These are phyloP conservation scores for Calliopum simillimum DNA, from an alignment of 2,888 invertebrate genomes.

Conservation along the genomic window DNA sequence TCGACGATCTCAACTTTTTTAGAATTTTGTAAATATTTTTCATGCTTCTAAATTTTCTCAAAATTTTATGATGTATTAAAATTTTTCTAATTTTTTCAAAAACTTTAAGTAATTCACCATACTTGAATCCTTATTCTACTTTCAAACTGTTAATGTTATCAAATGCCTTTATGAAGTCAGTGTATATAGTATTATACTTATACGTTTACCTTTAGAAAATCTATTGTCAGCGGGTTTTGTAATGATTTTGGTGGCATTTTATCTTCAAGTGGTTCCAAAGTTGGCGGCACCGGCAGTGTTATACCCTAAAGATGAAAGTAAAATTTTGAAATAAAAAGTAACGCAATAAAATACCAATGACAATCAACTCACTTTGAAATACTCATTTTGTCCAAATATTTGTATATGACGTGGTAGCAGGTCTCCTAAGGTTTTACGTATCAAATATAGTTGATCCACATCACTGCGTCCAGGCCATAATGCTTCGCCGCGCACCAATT, in stretches of 20 bases:
- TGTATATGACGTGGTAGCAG: constrained; percentile 93
- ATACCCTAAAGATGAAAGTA: constrained; percentile 76
- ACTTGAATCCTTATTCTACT: no score
- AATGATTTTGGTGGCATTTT: constrained; percentile 82
- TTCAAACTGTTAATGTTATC: no score
- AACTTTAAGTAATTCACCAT: no score
- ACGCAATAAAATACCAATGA: constrained; percentile 15
- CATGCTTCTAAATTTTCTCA: no score
- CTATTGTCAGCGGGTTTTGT: constrained; percentile 77
- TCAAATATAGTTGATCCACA: constrained; percentile 96
- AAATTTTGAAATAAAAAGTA: background rate
- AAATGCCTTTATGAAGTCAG: no score
- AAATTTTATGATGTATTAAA: no score
- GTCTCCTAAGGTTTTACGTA: constrained; percentile 94
- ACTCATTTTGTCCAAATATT: constrained; percentile 95
- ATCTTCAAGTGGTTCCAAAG: constrained; percentile 84
- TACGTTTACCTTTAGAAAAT: constrained; percentile 83
- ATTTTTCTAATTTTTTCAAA: no score
- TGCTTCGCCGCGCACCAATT: constrained; percentile 89
- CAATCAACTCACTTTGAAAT: constrained; percentile 71
- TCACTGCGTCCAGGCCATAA: constrained; percentile 99
- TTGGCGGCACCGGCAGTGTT: constrained; percentile 90
- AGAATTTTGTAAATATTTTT: no score
- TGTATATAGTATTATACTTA: background rate
- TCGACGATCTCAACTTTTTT: no score